Percentiles rank a stretch among this genome's conserved stretches.
phyloP scores from a whole-genome alignment of 2,113 vertebrate genomes.

The Paratilapia polleni region DNA sequence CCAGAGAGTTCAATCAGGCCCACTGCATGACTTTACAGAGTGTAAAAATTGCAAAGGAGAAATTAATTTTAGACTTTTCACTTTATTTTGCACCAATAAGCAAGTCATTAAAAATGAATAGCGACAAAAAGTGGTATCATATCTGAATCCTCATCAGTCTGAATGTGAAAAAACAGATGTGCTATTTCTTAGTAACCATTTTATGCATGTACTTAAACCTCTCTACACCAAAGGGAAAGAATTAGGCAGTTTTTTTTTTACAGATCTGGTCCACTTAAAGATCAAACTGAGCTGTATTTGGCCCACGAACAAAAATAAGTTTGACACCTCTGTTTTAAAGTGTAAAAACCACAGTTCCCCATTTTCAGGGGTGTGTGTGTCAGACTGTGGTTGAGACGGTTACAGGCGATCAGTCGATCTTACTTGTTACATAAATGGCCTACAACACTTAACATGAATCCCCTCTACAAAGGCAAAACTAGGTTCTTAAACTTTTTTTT shows the following conservation, averaged over 20 bases:
- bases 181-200: too few relatives aligned
- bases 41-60: not conserved
- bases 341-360: not conserved
- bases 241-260: not conserved
- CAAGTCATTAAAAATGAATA: not conserved
- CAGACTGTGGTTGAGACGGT: not conserved
- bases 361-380: not conserved
- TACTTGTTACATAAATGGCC: not conserved
- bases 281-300: not conserved
- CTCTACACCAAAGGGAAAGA: not conserved
- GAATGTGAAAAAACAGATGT: not conserved
- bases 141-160: not conserved
- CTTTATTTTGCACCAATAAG: not conserved
- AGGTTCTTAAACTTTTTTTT: not conserved
- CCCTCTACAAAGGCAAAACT: not conserved
- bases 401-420: not conserved
- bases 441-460: not conserved
- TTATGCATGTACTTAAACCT: not conserved
- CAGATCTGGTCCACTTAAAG: not conserved
- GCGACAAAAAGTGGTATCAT: not conserved
- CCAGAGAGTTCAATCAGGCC: not conserved
- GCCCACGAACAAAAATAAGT: not conserved
- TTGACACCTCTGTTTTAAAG: not conserved
- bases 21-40: rapidly evolving
- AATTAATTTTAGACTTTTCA: not conserved